These are phyloP conservation scores for Meliscaeva auricollis DNA, from an alignment of 2,888 invertebrate species.

Conservation along the genomic window DNA sequence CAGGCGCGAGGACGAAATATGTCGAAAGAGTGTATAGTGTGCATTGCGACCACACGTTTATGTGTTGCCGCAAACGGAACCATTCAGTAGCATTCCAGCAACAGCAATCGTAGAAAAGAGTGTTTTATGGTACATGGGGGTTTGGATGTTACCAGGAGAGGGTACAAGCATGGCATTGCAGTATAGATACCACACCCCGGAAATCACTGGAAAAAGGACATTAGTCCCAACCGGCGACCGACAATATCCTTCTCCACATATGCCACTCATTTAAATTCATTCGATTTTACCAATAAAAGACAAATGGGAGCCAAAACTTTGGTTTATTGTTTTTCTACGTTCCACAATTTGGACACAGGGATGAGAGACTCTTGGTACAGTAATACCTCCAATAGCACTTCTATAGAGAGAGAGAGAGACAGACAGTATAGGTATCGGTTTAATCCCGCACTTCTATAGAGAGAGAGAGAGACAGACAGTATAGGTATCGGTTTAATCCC, in stretches of 20 bases:
- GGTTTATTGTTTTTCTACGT: slow-evolving; percentile 77
- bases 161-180: slow-evolving; percentile 61
- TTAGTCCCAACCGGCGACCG: slow-evolving; percentile 76
- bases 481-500: slow-evolving; percentile 68
- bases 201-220: slow-evolving; percentile 53
- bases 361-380: slow-evolving; percentile 23
- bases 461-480: no score
- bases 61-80: slow-evolving; percentile 55
- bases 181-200: slow-evolving; percentile 21
- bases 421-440: no score
- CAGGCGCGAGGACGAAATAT: slow-evolving; percentile 31
- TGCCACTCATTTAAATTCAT: slow-evolving; percentile 77
- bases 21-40: slow-evolving; percentile 38
- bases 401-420: no score
- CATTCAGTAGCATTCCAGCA: slow-evolving; percentile 15
- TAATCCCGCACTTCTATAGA: no score
- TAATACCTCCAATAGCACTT: neutral
- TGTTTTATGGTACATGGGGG: slow-evolving; percentile 60
- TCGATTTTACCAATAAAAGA: slow-evolving; percentile 77
- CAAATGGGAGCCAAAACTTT: slow-evolving; percentile 77
- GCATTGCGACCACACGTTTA: slow-evolving; percentile 62
- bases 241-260: slow-evolving; percentile 76
- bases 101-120: slow-evolving; percentile 68
- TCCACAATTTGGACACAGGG: slow-evolving; percentile 27
- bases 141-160: slow-evolving; percentile 9